Conservation (phyloP, 1,140 invertebrate genomes). For the Drepana arcuata region DNA sequence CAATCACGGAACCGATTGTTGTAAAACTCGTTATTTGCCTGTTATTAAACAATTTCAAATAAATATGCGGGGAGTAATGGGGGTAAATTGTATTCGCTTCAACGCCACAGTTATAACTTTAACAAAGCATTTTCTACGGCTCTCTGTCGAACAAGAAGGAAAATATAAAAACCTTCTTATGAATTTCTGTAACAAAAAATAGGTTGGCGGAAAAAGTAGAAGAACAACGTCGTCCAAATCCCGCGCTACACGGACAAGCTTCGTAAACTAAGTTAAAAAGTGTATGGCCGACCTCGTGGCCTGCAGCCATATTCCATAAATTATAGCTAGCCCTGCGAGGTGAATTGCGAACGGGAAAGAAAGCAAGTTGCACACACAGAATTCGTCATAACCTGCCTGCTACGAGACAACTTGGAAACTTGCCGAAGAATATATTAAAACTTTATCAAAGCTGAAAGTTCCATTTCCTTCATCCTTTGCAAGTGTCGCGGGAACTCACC, state of each 20-base stretch:
- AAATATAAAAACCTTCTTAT: too few species aligned
- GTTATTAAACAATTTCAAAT: conserved; percentile 18
- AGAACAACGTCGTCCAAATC: too few species aligned
- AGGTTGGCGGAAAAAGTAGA: too few species aligned
- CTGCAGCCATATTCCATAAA: conserved; percentile 15
- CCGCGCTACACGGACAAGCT: conserved; percentile 3
- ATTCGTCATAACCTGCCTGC: conserved; percentile 49
- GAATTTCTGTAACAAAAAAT: too few species aligned
- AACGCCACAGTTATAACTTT: too few species aligned
- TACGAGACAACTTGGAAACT: conserved; percentile 46
- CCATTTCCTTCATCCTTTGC: conserved; percentile 47
- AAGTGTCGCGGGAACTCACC: conserved; percentile 26
- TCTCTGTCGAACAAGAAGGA: too few species aligned
- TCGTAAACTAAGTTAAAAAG: conserved; percentile 10
- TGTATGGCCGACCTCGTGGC: conserved; percentile 7
- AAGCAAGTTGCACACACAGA: conserved; percentile 27
- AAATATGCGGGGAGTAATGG: too few species aligned
- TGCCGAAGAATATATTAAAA: conserved; percentile 67
- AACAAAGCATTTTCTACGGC: too few species aligned
- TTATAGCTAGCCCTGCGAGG: conserved; percentile 30
- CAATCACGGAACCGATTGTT: conserved; percentile 16
- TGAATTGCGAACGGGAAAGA: conserved; percentile 21
- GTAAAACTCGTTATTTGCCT: conserved; percentile 11
- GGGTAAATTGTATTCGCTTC: too few species aligned
- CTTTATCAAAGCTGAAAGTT: conserved; percentile 64